phyloP scores from a whole-genome alignment of 2,797 vertebrate genomes.

The Rhadinocentrus ornatus region DNA sequence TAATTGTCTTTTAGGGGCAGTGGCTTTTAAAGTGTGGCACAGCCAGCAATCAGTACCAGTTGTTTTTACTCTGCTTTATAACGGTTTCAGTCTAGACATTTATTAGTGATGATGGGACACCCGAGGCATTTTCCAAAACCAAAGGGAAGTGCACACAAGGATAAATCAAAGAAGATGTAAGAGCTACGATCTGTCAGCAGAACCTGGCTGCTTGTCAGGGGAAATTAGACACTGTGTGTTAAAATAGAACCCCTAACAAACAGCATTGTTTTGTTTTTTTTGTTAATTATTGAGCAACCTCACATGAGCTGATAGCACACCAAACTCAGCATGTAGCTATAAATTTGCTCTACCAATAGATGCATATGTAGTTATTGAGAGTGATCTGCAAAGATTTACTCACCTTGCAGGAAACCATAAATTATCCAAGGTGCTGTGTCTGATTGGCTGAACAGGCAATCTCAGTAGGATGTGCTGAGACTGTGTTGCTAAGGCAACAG shows the following conservation, averaged over 20 bases:
- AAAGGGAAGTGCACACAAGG: constrained; percentile 65
- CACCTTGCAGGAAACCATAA: constrained; percentile 70
- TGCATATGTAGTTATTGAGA: constrained; percentile 5
- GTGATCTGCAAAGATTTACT: constrained; percentile 31
- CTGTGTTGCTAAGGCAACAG: constrained; percentile 81
- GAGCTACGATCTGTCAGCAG: constrained; percentile 36
- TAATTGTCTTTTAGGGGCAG: constrained; percentile 41
- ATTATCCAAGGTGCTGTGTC: constrained; percentile 66
- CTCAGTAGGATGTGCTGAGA: constrained; percentile 73
- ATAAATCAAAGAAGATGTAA: constrained; percentile 76
- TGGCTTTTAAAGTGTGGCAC: constrained; percentile 25
- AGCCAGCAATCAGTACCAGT: constrained; percentile 43
- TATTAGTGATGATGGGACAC: constrained; percentile 74
- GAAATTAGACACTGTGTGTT: constrained; percentile 51
- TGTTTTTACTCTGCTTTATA: constrained; percentile 51
- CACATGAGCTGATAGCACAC: neutral
- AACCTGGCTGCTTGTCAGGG: constrained; percentile 52
- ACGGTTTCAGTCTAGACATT: constrained; percentile 65
- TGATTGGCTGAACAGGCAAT: constrained; percentile 77
- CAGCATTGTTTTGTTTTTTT: constrained; percentile 14
- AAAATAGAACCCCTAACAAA: constrained; percentile 43
- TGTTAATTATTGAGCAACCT: constrained; percentile 9
- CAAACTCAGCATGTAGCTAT: constrained; percentile 26
- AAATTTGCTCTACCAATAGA: constrained; percentile 16
- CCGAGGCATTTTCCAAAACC: constrained; percentile 74